phyloP scores from a whole-genome alignment of 2,888 invertebrate genomes.

The Sialis fuliginosa region DNA sequence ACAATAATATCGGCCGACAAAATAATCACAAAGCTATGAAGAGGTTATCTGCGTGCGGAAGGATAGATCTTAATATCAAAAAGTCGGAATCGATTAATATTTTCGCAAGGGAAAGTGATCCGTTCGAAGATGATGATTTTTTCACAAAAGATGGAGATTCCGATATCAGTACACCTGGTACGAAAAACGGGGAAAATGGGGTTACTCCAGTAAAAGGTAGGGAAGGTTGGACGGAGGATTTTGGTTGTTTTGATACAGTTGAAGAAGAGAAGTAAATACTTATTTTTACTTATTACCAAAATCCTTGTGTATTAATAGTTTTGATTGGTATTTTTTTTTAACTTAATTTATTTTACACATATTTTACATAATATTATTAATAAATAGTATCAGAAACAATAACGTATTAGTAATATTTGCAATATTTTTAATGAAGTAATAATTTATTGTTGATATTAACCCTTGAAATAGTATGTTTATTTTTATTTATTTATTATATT shows the following conservation, averaged over 20 bases:
- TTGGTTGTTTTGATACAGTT: conserved; percentile 24
- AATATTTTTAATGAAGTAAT: too few relatives aligned
- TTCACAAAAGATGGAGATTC: conserved; percentile 29
- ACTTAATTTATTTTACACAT: too few relatives aligned
- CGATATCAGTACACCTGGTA: background rate
- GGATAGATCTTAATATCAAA: conserved; percentile 45
- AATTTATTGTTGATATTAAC: too few relatives aligned
- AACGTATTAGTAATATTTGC: too few relatives aligned
- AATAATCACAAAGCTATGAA: conserved; percentile 15
- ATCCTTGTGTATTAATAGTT: too few relatives aligned
- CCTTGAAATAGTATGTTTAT: too few relatives aligned
- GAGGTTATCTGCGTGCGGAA: conserved; percentile 13
- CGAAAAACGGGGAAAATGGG: background rate
- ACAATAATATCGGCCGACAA: conserved; percentile 10
- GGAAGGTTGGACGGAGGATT: conserved; percentile 26
- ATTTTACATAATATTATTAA: too few relatives aligned
- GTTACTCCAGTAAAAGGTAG: conserved; percentile 3
- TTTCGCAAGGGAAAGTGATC: conserved; percentile 70
- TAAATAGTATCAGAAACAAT: too few relatives aligned
- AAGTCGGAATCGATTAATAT: conserved; percentile 85
- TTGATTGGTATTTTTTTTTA: too few relatives aligned
- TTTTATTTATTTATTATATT: too few relatives aligned
- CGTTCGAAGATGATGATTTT: conserved; percentile 78
- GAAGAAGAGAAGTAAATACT: conserved; percentile 11
- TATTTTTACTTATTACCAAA: background rate